A percentile compares a stretch with the other conserved stretches of the same genome.
These are phyloP conservation scores for Iphiclides podalirius DNA, from an alignment of 2,888 invertebrate species.

Conservation along the genomic window DNA sequence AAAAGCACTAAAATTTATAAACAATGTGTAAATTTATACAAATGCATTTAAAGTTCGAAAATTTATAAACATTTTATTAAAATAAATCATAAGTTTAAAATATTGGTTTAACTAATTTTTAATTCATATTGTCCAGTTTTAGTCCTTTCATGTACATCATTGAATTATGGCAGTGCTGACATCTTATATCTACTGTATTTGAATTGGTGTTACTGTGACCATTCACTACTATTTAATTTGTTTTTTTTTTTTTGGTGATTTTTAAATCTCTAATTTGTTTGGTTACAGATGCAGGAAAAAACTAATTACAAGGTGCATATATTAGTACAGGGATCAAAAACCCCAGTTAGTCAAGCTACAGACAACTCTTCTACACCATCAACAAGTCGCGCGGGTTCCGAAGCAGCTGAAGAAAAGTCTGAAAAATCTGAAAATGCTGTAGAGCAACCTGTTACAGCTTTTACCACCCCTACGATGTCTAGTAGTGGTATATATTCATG, in stretches of 20 bases:
- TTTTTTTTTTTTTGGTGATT: neutral
- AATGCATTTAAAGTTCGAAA: too few species aligned
- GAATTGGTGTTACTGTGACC: too few species aligned
- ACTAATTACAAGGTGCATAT: constrained; percentile 83
- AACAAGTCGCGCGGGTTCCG: constrained; percentile 46
- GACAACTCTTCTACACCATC: constrained; percentile 45
- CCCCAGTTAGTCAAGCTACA: constrained; percentile 39
- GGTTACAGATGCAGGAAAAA: constrained; percentile 64
- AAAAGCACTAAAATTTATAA: neutral
- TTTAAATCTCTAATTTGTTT: constrained; percentile 23
- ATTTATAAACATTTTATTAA: too few species aligned
- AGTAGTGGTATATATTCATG: constrained; percentile 78
- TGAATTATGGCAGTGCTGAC: too few species aligned
- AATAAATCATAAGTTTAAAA: neutral
- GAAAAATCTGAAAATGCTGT: constrained; percentile 29
- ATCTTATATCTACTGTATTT: too few species aligned
- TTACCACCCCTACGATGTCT: constrained; percentile 45
- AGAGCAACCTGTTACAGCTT: constrained; percentile 30
- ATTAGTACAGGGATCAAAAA: constrained; percentile 78
- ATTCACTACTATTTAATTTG: neutral
- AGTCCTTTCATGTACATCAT: too few species aligned
- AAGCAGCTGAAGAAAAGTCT: constrained; percentile 34
- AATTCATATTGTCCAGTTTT: too few species aligned
- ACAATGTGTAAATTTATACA: neutral
- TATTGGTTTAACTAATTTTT: too few species aligned